Conservation (phyloP, 2,888 invertebrate species). For the Drosophila pseudotakahashii region DNA sequence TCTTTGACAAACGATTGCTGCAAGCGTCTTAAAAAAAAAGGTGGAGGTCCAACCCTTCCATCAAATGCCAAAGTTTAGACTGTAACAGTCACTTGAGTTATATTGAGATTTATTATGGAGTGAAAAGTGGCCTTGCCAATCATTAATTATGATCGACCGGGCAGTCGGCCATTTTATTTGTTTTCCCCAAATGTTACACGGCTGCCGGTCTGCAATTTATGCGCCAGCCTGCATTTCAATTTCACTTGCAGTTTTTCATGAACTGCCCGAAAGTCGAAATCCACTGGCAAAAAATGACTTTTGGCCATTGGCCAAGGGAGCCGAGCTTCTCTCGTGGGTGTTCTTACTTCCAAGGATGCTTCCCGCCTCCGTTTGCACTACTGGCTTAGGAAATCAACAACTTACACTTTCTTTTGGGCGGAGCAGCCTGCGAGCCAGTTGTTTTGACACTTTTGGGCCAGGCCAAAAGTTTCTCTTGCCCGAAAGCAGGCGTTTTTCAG, state of each 20-base stretch:
- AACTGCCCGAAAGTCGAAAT: slow-evolving; percentile 29
- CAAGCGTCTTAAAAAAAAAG: slow-evolving; percentile 12
- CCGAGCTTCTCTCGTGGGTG: slow-evolving; percentile 14
- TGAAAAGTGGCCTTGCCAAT: slow-evolving; percentile 31
- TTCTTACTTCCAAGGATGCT: background rate
- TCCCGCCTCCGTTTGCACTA: slow-evolving; percentile 24
- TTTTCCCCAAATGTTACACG: slow-evolving; percentile 8
- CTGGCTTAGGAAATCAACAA: slow-evolving; percentile 55
- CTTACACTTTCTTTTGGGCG: slow-evolving; percentile 62
- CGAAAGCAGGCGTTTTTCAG: slow-evolving; percentile 36
- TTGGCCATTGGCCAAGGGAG: slow-evolving; percentile 40
- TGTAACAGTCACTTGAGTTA: slow-evolving; percentile 71
- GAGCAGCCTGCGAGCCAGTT: slow-evolving; percentile 50
- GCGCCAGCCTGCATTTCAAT: slow-evolving; percentile 66
- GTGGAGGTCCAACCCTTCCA: slow-evolving; percentile 58
- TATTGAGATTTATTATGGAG: slow-evolving; percentile 74
- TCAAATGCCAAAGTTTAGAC: slow-evolving; percentile 75
- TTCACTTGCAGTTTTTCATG: slow-evolving; percentile 59
- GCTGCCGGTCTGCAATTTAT: slow-evolving; percentile 51
- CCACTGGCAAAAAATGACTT: slow-evolving; percentile 30
- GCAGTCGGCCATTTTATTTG: slow-evolving; percentile 41
- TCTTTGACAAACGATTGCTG: slow-evolving; percentile 69
- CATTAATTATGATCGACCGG: slow-evolving; percentile 72
- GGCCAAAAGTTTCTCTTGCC: slow-evolving; percentile 46
- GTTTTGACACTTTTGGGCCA: slow-evolving; percentile 74